phyloP scores from a whole-genome alignment of 2,888 invertebrate genomes.

The Latheticus oryzae region DNA sequence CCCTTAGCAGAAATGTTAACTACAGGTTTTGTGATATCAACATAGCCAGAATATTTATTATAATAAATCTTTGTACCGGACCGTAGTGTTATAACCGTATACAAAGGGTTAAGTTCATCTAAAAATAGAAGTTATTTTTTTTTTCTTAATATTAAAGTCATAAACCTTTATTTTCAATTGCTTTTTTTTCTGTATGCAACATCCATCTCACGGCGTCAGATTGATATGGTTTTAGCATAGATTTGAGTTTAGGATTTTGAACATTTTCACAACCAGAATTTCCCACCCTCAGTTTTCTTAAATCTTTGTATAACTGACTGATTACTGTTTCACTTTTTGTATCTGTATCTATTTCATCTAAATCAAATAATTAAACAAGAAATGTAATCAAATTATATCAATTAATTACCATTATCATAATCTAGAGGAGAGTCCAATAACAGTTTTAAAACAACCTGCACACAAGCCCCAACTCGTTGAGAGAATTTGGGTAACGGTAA shows the following conservation, averaged over 20 bases:
- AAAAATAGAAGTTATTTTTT: slow-evolving; percentile 43
- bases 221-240: slow-evolving; percentile 75
- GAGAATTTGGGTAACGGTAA: slow-evolving; percentile 56
- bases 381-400: too few relatives aligned
- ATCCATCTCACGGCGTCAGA: slow-evolving; percentile 76
- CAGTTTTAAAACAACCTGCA: slow-evolving; percentile 52
- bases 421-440: slow-evolving; percentile 39
- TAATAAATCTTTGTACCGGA: slow-evolving; percentile 58
- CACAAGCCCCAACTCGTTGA: slow-evolving; percentile 49
- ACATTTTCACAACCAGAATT: slow-evolving; percentile 45
- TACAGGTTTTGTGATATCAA: slow-evolving; percentile 62
- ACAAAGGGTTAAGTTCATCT: slow-evolving; percentile 58
- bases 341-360: slow-evolving; percentile 28
- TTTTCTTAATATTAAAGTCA: too few relatives aligned
- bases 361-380: too few relatives aligned
- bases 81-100: slow-evolving; percentile 53
- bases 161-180: slow-evolving; percentile 48
- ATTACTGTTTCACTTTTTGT: slow-evolving; percentile 41
- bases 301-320: slow-evolving; percentile 46
- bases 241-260: slow-evolving; percentile 66
- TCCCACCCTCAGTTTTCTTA: slow-evolving; percentile 12
- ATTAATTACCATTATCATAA: slow-evolving; percentile 4
- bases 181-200: slow-evolving; percentile 69
- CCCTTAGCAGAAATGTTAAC: slow-evolving; percentile 65
- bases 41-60: slow-evolving; percentile 66